phyloP scores from a whole-genome alignment of 2,888 invertebrate species.

The Lepetodrilus schrolli region DNA sequence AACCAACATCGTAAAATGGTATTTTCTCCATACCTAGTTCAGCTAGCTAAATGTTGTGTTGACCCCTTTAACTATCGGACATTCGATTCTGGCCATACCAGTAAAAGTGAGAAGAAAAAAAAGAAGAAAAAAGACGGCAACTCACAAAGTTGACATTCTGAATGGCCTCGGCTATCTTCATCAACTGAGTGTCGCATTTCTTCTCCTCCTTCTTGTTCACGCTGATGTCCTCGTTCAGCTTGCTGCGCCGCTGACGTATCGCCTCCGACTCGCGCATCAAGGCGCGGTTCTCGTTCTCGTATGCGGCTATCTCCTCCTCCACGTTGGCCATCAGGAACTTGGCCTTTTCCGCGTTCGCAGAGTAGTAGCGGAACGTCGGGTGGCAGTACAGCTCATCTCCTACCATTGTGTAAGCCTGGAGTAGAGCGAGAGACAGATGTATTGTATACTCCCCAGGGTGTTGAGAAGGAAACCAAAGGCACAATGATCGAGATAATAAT shows the following conservation, averaged over 20 bases:
- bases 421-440: neutral
- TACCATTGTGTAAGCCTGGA: slow-evolving; percentile 67
- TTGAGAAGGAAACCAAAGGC: too few relatives aligned
- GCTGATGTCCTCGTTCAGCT: slow-evolving; percentile 43
- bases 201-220: slow-evolving; percentile 58
- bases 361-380: slow-evolving; percentile 71
- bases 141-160: slow-evolving; percentile 51
- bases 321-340: slow-evolving; percentile 66
- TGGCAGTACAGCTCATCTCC: slow-evolving; percentile 68
- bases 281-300: slow-evolving; percentile 39
- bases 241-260: slow-evolving; percentile 40
- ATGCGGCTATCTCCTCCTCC: slow-evolving; percentile 64
- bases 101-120: too few relatives aligned
- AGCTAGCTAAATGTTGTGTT: too few relatives aligned
- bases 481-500: too few relatives aligned
- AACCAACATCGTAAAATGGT: too few relatives aligned
- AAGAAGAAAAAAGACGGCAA: too few relatives aligned
- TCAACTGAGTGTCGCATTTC: slow-evolving; percentile 58
- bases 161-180: slow-evolving; percentile 57
- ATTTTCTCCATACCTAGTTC: too few relatives aligned
- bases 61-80: too few relatives aligned
- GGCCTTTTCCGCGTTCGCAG: slow-evolving; percentile 57
- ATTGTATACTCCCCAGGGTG: too few relatives aligned
- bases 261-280: slow-evolving; percentile 33
- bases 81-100: too few relatives aligned